These are phyloP conservation scores for Nomada fucata DNA, from an alignment of 2,888 invertebrate genomes.

Conservation along the genomic window DNA sequence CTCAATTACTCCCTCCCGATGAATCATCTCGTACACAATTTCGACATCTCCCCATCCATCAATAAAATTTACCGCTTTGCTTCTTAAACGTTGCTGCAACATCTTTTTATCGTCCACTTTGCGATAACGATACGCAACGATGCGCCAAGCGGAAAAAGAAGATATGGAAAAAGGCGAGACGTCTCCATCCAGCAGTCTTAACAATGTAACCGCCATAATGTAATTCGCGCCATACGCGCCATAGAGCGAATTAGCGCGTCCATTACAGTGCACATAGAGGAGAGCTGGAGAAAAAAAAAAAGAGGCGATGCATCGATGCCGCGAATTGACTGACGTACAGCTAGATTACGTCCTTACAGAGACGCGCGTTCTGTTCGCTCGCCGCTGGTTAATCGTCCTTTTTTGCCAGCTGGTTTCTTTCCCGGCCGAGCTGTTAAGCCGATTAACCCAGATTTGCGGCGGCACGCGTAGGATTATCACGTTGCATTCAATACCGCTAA, in stretches of 20 bases:
- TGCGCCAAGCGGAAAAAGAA: constrained; percentile 1
- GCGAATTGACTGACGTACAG: constrained; percentile 38
- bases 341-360: constrained; percentile 47
- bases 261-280: constrained; percentile 10
- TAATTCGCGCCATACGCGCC: constrained; percentile 15
- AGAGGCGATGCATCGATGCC: constrained; percentile 29
- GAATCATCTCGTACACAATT: background rate
- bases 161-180: background rate
- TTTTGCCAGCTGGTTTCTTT: constrained; percentile 29
- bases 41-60: background rate
- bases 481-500: constrained; percentile 51
- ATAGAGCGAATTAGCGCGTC: constrained; percentile 25
- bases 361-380: constrained; percentile 32
- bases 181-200: constrained; percentile 23
- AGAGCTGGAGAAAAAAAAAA: background rate
- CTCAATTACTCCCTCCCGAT: too few species aligned
- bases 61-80: background rate
- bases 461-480: constrained; percentile 46
- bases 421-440: constrained; percentile 59
- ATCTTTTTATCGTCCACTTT: background rate
- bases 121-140: background rate
- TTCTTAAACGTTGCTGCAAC: background rate
- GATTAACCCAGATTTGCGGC: constrained; percentile 69
- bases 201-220: constrained; percentile 13
- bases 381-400: constrained; percentile 22